Conservation (phyloP, 2,888 invertebrate species). For the Megastigmus dorsalis region DNA sequence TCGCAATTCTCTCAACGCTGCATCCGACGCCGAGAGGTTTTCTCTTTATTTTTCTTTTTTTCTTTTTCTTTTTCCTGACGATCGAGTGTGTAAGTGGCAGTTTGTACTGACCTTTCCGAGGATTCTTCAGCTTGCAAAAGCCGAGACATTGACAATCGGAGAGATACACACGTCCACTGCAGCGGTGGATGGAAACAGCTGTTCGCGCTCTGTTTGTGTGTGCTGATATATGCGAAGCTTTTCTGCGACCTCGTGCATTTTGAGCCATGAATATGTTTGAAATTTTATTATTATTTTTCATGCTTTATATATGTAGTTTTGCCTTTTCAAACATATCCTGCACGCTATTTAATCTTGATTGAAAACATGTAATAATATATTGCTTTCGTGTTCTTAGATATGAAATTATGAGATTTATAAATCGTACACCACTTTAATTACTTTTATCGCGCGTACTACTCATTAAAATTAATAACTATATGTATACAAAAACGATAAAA, state of each 20-base stretch:
- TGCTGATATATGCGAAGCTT: not conserved
- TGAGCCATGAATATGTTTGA: too few species aligned
- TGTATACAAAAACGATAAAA: too few species aligned
- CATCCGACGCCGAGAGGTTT: too few species aligned
- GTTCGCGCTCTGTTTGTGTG: too few species aligned
- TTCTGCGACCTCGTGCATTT: not conserved
- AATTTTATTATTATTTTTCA: conserved; percentile 1
- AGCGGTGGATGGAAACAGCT: conserved; percentile 3
- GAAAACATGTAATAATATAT: too few species aligned
- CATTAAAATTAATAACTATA: too few species aligned
- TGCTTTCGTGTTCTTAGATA: too few species aligned
- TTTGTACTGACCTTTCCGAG: conserved; percentile 23
- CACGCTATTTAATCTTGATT: too few species aligned
- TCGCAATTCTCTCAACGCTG: not conserved
- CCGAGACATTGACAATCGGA: conserved; percentile 37
- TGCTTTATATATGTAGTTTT: not conserved
- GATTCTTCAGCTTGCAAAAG: conserved; percentile 12
- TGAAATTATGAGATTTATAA: too few species aligned
- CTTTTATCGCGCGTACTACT: too few species aligned
- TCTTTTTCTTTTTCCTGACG: not conserved
- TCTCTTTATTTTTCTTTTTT: not conserved
- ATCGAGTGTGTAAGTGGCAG: not conserved
- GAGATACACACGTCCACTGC: not conserved
- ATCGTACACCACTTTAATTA: too few species aligned
- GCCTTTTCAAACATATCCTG: not conserved